Conservation (phyloP, 2,797 vertebrate genomes). For the Acestrorhynchus altus region DNA sequence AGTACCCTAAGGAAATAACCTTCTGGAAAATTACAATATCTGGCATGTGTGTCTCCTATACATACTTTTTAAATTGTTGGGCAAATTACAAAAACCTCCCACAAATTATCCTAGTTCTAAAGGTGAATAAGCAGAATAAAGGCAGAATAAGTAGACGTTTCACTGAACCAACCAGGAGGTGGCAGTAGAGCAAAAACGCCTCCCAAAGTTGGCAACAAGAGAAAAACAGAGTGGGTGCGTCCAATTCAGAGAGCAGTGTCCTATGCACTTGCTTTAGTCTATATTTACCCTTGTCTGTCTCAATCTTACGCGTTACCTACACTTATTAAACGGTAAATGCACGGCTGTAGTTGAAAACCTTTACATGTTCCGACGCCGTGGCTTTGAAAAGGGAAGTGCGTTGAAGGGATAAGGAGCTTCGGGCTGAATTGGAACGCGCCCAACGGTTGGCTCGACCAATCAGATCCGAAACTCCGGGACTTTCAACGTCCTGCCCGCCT, state of each 20-base stretch:
- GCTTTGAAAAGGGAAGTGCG: background rate
- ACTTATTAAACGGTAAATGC: too few species aligned
- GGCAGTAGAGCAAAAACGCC: background rate
- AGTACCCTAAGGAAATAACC: too few species aligned
- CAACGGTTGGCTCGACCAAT: background rate
- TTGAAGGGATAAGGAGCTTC: background rate
- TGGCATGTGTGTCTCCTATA: too few species aligned
- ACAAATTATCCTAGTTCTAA: too few species aligned
- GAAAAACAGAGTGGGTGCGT: background rate
- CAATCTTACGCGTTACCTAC: too few species aligned
- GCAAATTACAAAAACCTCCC: too few species aligned
- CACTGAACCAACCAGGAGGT: background rate
- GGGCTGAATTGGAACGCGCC: background rate
- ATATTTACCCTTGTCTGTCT: too few species aligned
- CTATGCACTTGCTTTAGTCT: background rate
- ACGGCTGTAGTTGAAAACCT: background rate
- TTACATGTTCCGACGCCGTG: background rate
- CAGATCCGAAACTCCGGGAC: conserved; percentile 7
- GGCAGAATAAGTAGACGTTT: background rate
- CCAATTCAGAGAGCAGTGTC: background rate
- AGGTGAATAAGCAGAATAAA: too few species aligned
- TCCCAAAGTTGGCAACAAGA: background rate
- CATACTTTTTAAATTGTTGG: too few species aligned
- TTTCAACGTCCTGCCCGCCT: background rate
- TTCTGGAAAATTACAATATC: too few species aligned